Evolutionary conservation across 1,140 invertebrate genomes (phyloP), one percentile per base, ranked within the genome.

Genomic region (Drosophila virilis): DNA sequence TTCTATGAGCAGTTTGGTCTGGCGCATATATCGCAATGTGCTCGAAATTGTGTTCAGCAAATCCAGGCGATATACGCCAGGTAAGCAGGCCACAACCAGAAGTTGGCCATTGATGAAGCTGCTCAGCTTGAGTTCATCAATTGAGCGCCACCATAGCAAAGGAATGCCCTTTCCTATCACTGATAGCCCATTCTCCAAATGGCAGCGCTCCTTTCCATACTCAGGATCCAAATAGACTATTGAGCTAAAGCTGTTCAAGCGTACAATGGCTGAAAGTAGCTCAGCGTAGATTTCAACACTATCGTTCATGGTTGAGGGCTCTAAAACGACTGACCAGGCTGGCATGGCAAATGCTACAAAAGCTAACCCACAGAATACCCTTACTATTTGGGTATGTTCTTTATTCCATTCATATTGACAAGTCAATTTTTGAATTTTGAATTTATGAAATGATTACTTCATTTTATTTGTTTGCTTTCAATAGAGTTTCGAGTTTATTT

Each of bases 1-100:
- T 38, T 84, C 80, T 7, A 84, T 77, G 0, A 84, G 61, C n/a
- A 84, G 7, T 9, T 68, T 80, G 13, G 74, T 17, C 45, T 84
- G 62, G 3, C 80, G 57, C 1, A 84, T 37, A 15, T 74, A 51
- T 6, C 62, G 69, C 13, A 84, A 38, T 0, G 48, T 77, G 7
- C 7, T 55, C 0, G 61, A 45, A 1, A 84, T 15, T 0, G 10
- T 58, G 9, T 22, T 37, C 0, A 83, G 55, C 9, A 73, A 10
- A 43, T 75, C 64, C 40, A 35, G 28, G 38, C 77, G 78, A 33
- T 57, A 77, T 1, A 66, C 22, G n/a, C 42, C 77, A 0, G 76
- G 55, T 2, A 84, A 13, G 6, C 80, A 84, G 6, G 77, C 80
- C 28, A 84, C 22, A 1, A 84, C 50, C 10, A 84, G 35, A 3